These are phyloP conservation scores for Heteropelma amictum DNA, from an alignment of 2,888 invertebrate species.

Conservation along the genomic window DNA sequence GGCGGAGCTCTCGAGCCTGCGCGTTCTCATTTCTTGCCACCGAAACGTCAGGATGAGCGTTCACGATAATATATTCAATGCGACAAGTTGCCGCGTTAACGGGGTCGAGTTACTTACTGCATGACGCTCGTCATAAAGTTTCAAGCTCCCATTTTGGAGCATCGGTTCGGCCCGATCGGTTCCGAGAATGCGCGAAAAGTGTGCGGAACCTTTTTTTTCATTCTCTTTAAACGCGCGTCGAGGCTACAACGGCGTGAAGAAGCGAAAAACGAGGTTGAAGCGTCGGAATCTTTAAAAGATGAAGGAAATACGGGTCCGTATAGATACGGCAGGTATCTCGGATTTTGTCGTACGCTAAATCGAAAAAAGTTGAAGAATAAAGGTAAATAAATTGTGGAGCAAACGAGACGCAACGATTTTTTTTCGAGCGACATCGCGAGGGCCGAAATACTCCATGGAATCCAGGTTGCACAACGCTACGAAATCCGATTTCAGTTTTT, in stretches of 20 bases:
- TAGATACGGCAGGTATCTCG: too few relatives aligned
- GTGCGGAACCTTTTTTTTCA: constrained; percentile 41
- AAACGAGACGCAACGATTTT: too few relatives aligned
- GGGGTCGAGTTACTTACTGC: background rate
- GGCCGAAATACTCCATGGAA: too few relatives aligned
- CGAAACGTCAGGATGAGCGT: too few relatives aligned
- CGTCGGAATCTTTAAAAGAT: background rate
- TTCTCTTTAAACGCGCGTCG: background rate
- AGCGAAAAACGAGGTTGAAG: constrained; percentile 8
- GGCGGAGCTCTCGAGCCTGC: too few relatives aligned
- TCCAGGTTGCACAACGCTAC: constrained; percentile 59
- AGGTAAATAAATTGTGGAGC: too few relatives aligned
- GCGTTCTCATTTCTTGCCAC: too few relatives aligned
- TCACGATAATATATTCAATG: constrained; percentile 18
- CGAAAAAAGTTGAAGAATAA: constrained; percentile 35
- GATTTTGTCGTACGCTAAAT: too few relatives aligned
- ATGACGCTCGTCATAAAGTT: constrained; percentile 31
- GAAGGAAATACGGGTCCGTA: constrained; percentile 14
- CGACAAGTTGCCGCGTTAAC: constrained; percentile 13
- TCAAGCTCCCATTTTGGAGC: constrained; percentile 16
- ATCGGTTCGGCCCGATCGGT: constrained; percentile 6
- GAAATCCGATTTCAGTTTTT: constrained; percentile 61
- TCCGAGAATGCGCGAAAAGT: constrained; percentile 45
- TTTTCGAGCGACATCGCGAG: too few relatives aligned
- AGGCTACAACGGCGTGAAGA: constrained; percentile 24